phyloP scores from a whole-genome alignment of 2,797 vertebrate genomes.

The Sebastes umbrosus region DNA sequence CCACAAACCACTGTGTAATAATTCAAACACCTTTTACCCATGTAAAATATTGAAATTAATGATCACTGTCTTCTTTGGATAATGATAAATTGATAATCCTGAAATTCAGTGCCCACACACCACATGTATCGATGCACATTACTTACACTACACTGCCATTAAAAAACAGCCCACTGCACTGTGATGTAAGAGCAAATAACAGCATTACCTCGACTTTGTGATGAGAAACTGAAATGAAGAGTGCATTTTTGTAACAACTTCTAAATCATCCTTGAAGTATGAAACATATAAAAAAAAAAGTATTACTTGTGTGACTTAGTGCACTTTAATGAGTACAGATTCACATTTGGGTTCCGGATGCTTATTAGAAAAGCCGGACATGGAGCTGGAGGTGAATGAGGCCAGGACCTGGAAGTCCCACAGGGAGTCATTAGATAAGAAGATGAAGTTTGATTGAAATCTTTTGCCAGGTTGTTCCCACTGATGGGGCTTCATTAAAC shows the following conservation, averaged over 20 bases:
- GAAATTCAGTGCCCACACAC: neutral
- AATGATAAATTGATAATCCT: neutral
- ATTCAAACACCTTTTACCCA: neutral
- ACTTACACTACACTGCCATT: neutral
- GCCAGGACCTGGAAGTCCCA: slow-evolving; percentile 57
- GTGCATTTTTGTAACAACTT: neutral
- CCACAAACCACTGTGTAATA: neutral
- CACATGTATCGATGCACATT: neutral
- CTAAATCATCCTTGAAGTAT: neutral
- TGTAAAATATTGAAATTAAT: neutral
- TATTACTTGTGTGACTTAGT: neutral
- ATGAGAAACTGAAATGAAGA: neutral
- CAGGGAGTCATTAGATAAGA: slow-evolving; percentile 69
- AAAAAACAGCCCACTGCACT: neutral
- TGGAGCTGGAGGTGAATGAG: slow-evolving; percentile 31
- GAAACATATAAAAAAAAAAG: neutral
- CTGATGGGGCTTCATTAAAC: slow-evolving; percentile 73
- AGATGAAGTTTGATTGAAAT: slow-evolving; percentile 62
- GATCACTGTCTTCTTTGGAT: neutral
- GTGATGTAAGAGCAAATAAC: neutral
- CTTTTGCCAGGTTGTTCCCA: slow-evolving; percentile 58
- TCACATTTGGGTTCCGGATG: slow-evolving; percentile 18
- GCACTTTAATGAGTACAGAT: slow-evolving; percentile 26
- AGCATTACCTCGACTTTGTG: neutral
- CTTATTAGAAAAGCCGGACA: slow-evolving; percentile 23